Evolutionary conservation across 92 coral and sea anemone species (phyloP).

Genomic region (Epizoanthus scotinus): DNA sequence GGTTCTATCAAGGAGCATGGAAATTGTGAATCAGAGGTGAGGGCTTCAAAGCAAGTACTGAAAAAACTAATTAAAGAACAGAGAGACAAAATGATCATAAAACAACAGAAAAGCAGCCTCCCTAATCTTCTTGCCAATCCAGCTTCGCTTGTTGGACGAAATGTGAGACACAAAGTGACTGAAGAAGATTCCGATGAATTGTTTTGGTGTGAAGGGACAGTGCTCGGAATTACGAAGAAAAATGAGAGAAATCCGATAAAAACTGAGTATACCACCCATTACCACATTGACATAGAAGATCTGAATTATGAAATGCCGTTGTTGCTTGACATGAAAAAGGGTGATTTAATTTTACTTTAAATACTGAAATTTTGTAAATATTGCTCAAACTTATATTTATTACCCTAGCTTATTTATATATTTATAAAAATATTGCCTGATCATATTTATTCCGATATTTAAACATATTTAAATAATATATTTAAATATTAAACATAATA

Average conservation of each 20-base stretch:
- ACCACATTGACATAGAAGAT: background rate
- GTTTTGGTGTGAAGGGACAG: slow-evolving; percentile 24
- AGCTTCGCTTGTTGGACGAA: slow-evolving; percentile 16
- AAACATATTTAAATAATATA: too few relatives aligned
- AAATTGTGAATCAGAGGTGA: background rate
- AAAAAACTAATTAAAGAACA: slow-evolving; percentile 5
- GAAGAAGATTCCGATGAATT: slow-evolving; percentile 17
- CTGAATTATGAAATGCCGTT: background rate
- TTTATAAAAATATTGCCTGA: too few relatives aligned
- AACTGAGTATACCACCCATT: background rate
- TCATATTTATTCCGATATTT: too few relatives aligned
- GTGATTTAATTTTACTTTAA: background rate
- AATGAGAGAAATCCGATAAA: background rate
- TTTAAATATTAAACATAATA: too few relatives aligned
- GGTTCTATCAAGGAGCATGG: slow-evolving; percentile 4
- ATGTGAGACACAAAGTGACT: background rate
- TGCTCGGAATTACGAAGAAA: background rate
- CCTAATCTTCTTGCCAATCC: background rate
- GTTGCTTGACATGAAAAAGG: slow-evolving; percentile 3
- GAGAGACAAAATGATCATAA: slow-evolving; percentile 9
- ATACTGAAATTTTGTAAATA: too few relatives aligned
- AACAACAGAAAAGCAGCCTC: slow-evolving; percentile 13
- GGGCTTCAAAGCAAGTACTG: background rate
- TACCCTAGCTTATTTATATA: too few relatives aligned
- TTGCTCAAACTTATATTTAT: too few relatives aligned